Conservation (phyloP, 1,140 invertebrate genomes). For the Cotesia chilonis region DNA sequence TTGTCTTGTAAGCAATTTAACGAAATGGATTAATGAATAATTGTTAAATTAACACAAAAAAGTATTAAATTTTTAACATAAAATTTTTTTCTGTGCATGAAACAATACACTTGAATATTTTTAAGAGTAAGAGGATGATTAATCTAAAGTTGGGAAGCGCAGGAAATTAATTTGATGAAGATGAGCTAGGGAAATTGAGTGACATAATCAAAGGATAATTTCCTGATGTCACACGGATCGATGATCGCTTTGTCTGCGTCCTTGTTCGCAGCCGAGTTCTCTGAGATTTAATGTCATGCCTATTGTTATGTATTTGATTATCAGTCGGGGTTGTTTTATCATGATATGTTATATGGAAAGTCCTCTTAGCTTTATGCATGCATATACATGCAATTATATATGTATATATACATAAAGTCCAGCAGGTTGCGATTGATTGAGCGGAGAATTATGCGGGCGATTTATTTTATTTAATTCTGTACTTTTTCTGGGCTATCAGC, state of each 20-base stretch:
- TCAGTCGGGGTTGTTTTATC: no score
- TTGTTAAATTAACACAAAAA: no score
- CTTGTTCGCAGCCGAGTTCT: background rate
- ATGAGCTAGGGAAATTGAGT: constrained; percentile 22
- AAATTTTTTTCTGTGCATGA: no score
- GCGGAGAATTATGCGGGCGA: constrained; percentile 11
- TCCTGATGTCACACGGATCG: constrained; percentile 46
- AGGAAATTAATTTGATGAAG: constrained; percentile 10
- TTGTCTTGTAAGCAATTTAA: no score
- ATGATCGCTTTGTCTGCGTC: constrained; percentile 39
- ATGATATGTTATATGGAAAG: no score
- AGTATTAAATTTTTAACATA: no score
- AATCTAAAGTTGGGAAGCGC: background rate
- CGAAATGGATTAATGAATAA: no score
- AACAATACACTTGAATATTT: no score
- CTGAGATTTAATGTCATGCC: background rate
- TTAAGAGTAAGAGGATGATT: no score
- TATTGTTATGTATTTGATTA: background rate
- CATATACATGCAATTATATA: no score
- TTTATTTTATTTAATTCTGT: constrained; percentile 8
- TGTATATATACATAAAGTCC: no score
- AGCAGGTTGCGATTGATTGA: background rate
- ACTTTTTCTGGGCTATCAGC: constrained; percentile 39
- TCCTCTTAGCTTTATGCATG: no score
- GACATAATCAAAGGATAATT: constrained; percentile 47